phyloP scores from a whole-genome alignment of 2,888 invertebrate genomes.

The Zeuzera pyrina region DNA sequence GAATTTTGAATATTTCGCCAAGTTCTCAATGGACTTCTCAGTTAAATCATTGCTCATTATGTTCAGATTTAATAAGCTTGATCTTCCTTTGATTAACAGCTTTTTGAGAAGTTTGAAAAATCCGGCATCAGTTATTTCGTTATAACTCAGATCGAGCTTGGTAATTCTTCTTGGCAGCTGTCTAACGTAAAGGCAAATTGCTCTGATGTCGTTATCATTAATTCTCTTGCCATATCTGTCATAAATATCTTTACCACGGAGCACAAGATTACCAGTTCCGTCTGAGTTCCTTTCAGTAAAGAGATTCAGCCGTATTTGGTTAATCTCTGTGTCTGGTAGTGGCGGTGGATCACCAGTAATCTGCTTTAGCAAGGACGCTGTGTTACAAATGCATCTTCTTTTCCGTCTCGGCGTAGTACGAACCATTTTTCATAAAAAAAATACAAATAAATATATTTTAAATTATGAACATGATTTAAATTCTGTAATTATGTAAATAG shows the following conservation, averaged over 20 bases:
- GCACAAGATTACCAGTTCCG: conserved; percentile 59
- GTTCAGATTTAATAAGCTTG: conserved; percentile 66
- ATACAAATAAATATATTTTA: no score
- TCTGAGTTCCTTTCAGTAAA: conserved; percentile 70
- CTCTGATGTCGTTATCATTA: conserved; percentile 56
- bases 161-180: conserved; percentile 43
- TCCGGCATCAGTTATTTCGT: conserved; percentile 67
- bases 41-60: conserved; percentile 72
- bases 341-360: conserved; percentile 29
- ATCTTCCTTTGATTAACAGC: conserved; percentile 49
- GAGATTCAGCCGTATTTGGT: conserved; percentile 40
- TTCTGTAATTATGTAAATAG: no score
- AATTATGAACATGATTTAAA: no score
- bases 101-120: conserved; percentile 53
- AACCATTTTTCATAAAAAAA: no score
- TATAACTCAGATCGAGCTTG: conserved; percentile 69
- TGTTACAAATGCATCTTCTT: no score
- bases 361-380: no score
- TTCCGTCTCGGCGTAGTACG: no score
- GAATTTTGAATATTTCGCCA: conserved; percentile 41
- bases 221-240: conserved; percentile 57
- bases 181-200: conserved; percentile 59
- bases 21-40: conserved; percentile 41
- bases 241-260: conserved; percentile 65
- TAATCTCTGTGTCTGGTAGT: conserved; percentile 29